Percentiles rank a stretch among this genome's conserved stretches.
phyloP scores from a whole-genome alignment of 2,113 vertebrate species.

The Benitochromis conjunctus region DNA sequence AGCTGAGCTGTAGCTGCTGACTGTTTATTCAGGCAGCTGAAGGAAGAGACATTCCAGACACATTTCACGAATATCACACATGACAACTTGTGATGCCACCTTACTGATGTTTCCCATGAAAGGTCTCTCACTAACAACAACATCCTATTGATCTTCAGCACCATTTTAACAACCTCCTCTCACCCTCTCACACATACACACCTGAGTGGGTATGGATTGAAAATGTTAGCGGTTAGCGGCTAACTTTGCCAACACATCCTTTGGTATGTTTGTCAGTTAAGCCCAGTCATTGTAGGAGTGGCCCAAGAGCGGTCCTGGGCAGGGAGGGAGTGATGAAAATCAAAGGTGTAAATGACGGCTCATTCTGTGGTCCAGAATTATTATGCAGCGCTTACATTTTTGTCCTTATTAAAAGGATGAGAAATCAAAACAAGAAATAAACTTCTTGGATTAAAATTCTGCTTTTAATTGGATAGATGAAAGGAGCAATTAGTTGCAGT shows the following conservation, averaged over 20 bases:
- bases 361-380: conserved; percentile 34
- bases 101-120: conserved; percentile 56
- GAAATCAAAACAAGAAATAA: conserved; percentile 70
- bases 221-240: conserved; percentile 47
- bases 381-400: conserved; percentile 42
- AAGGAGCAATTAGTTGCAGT: conserved; percentile 72
- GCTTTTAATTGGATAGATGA: conserved; percentile 73
- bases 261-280: conserved; percentile 29
- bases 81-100: conserved; percentile 67
- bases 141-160: conserved; percentile 66
- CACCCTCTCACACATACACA: conserved; percentile 45
- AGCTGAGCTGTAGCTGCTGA: conserved; percentile 38
- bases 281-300: not conserved
- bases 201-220: conserved; percentile 53
- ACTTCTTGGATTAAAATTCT: conserved; percentile 64
- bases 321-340: conserved; percentile 34
- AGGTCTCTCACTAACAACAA: conserved; percentile 61
- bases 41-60: conserved; percentile 35
- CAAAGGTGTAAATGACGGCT: conserved; percentile 30
- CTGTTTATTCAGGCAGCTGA: conserved; percentile 37
- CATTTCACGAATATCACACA: conserved; percentile 58
- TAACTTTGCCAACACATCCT: conserved; percentile 15
- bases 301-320: not conserved
- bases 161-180: conserved; percentile 61
- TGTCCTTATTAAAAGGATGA: conserved; percentile 63